Percentiles rank a stretch among this genome's conserved stretches.
phyloP scores from a whole-genome alignment of 1,140 invertebrate species.

The Drosophila ironensis region DNA sequence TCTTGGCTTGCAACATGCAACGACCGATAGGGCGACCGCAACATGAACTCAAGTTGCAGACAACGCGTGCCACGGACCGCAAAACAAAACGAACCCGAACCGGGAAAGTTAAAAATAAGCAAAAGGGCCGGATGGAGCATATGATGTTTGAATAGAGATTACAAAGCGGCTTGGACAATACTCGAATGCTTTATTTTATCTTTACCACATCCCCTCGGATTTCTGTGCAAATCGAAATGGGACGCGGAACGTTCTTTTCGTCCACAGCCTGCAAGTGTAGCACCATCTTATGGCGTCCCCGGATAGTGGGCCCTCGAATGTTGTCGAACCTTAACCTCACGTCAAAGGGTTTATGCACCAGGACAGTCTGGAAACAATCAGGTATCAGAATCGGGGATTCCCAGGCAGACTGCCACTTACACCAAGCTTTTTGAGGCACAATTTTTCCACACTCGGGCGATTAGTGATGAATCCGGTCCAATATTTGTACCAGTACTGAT shows the following conservation, averaged over 20 bases:
- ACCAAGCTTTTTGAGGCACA: constrained; percentile 28
- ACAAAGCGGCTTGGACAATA: neutral
- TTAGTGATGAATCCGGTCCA: constrained; percentile 28
- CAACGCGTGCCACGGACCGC: constrained; percentile 61
- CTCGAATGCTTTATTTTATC: neutral
- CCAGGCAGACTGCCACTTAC: constrained; percentile 21
- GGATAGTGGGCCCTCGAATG: constrained; percentile 26
- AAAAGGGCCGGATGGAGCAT: too few species aligned
- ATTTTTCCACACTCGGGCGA: neutral
- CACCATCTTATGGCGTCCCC: constrained; percentile 51
- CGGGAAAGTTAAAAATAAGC: neutral
- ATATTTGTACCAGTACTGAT: constrained; percentile 58
- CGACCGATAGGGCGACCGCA: constrained; percentile 43
- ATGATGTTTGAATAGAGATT: too few species aligned
- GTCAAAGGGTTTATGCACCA: constrained; percentile 48
- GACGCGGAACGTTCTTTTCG: constrained; percentile 16
- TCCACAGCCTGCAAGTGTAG: constrained; percentile 37
- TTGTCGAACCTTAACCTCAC: constrained; percentile 7
- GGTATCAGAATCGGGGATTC: neutral
- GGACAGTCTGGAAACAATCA: constrained; percentile 12
- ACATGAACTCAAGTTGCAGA: constrained; percentile 52
- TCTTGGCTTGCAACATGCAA: constrained; percentile 62
- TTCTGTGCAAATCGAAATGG: constrained; percentile 30
- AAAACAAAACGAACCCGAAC: constrained; percentile 23
- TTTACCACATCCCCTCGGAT: constrained; percentile 44